These are phyloP conservation scores for Agonopterix subpropinquella DNA, from an alignment of 2,888 invertebrate species.

Conservation along the genomic window DNA sequence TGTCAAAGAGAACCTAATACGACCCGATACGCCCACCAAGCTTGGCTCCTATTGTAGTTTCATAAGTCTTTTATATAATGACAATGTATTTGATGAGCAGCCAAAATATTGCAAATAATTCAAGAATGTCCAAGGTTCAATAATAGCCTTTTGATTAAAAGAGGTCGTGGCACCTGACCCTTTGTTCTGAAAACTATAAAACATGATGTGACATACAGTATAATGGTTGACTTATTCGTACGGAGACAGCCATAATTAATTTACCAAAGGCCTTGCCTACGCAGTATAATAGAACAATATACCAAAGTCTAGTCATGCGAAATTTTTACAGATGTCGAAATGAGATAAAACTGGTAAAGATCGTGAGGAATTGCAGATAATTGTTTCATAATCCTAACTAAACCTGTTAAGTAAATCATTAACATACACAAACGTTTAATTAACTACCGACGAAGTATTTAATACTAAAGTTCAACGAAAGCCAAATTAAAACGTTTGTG, in stretches of 20 bases:
- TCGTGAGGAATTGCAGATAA: no score
- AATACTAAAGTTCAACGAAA: background rate
- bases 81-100: slow-evolving; percentile 11
- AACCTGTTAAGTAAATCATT: background rate
- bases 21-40: slow-evolving; percentile 7
- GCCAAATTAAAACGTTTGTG: slow-evolving; percentile 6
- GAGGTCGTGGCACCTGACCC: slow-evolving; percentile 25
- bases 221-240: background rate
- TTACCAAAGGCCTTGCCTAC: background rate
- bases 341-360: background rate
- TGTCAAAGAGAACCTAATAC: slow-evolving; percentile 14
- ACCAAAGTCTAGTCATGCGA: background rate
- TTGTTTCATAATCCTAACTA: background rate
- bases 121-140: slow-evolving; percentile 20
- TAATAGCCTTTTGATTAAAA: slow-evolving; percentile 33
- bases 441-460: background rate
- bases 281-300: background rate
- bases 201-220: slow-evolving; percentile 6
- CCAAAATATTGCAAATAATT: slow-evolving; percentile 13
- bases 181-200: slow-evolving; percentile 18
- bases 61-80: slow-evolving; percentile 17
- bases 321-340: background rate
- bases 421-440: background rate
- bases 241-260: background rate
- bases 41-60: slow-evolving; percentile 12